Evolutionary conservation across 1,140 invertebrate species (phyloP), one percentile per base, ranked within the genome.

Genomic region (Latrodectus geometricus): DNA sequence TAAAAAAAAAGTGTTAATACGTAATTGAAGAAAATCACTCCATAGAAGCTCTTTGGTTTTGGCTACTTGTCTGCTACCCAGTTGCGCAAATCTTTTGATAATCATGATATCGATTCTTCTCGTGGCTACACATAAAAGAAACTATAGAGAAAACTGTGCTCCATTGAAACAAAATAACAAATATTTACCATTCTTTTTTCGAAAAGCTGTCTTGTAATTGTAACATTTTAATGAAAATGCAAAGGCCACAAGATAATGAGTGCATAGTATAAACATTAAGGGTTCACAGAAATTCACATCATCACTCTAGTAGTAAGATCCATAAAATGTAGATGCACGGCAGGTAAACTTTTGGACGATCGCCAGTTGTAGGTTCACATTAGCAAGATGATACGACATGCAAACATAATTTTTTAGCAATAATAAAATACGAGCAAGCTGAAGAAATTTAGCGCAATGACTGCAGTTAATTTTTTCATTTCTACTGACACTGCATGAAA

Each of bases 311-410:
- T 21, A 49, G 68, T 23, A 21, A 48, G 23, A 70, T 35, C 20
- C 20, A 61, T 48, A 74, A 20, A 69, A 61, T 78, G 75, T 86
- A 77, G 82, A 75, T 52, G 74, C 75, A 81, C 79, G 35, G 17
- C 83, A 86, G 83, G 83, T 86, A 78, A 84, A 61, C 70, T 81
- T 77, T 86, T 86, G 83, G 83, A 86, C 66, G 21, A 74, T 35
- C 61, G 83, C 83, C 83, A 86, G 68, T 72, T 15, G 65, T 20
- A 83, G 76, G 76, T 48, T 61, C 70, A 73, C 14, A 21, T 49
- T 17, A 73, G 48, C 12, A 73, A 49, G 11, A 73, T 21, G 70
- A 35, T 21, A 73, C 23, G 23, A 11, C 21, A 23, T 49, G 35
- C 70, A 73, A 73, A 48, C 48, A 50, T n/a, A 73, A 73, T 48